A percentile compares a stretch with the other conserved stretches of the same genome.
Evolutionary conservation across 2,888 invertebrate species (phyloP).

Genomic region (Bruchidius siliquastri): DNA sequence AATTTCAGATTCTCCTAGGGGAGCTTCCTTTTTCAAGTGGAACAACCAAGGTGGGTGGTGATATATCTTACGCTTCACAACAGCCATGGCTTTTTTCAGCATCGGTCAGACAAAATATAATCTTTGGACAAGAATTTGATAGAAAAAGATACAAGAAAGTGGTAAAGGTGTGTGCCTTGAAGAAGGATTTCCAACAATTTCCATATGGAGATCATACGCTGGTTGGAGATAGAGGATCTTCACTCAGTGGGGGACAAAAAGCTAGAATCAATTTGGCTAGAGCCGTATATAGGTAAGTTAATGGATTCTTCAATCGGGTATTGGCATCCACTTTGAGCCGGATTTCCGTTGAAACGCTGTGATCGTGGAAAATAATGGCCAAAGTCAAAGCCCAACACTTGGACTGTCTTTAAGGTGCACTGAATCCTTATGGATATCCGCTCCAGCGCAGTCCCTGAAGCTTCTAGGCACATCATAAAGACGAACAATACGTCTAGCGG

Average conservation of each 20-base stretch:
- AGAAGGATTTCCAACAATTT: slow-evolving; percentile 60
- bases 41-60: slow-evolving; percentile 50
- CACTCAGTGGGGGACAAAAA: slow-evolving; percentile 76
- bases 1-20: slow-evolving; percentile 41
- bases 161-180: slow-evolving; percentile 57
- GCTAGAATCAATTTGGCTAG: slow-evolving; percentile 75
- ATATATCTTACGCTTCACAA: slow-evolving; percentile 58
- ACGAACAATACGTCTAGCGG: too few relatives aligned
- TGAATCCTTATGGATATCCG: too few relatives aligned
- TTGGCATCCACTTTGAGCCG: too few relatives aligned
- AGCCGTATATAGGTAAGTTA: slow-evolving; percentile 56
- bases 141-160: slow-evolving; percentile 49
- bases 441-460: too few relatives aligned
- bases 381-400: too few relatives aligned
- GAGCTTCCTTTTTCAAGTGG: slow-evolving; percentile 56
- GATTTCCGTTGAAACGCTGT: too few relatives aligned
- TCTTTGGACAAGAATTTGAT: slow-evolving; percentile 57
- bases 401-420: too few relatives aligned
- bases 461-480: too few relatives aligned
- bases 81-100: slow-evolving; percentile 62
- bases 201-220: slow-evolving; percentile 52
- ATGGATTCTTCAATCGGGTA: background rate
- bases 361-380: too few relatives aligned
- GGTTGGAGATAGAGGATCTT: slow-evolving; percentile 68
- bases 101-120: slow-evolving; percentile 62